These are phyloP conservation scores for Heliangelus exortis DNA, from an alignment of 2,797 vertebrate species.

Conservation along the genomic window DNA sequence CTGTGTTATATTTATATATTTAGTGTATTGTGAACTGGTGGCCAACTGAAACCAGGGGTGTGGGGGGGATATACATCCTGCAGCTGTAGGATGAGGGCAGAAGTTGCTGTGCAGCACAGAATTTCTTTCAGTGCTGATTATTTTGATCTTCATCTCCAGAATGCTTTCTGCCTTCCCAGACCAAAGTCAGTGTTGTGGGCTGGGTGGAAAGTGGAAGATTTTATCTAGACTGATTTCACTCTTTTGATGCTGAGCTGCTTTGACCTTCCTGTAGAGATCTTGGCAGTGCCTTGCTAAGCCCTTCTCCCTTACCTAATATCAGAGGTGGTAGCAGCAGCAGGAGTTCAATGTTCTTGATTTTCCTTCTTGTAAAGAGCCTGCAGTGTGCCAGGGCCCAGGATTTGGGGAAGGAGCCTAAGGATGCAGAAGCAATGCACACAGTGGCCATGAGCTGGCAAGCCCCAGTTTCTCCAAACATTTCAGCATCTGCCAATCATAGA, in stretches of 20 bases:
- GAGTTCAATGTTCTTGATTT: not conserved
- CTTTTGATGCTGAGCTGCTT: not conserved
- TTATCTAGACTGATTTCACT: not conserved
- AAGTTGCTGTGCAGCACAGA: not conserved
- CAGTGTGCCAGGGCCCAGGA: not conserved
- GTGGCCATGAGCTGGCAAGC: slow-evolving; percentile 23
- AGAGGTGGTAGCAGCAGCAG: not conserved
- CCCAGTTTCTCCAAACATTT: not conserved
- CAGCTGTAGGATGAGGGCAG: not conserved
- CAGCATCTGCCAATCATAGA: fast-evolving
- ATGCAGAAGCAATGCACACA: not conserved
- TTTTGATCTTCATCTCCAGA: slow-evolving; percentile 3
- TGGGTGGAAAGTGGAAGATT: not conserved
- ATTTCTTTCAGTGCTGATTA: not conserved
- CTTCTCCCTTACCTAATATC: not conserved
- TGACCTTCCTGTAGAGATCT: not conserved
- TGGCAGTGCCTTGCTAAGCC: not conserved
- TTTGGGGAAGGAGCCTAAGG: not conserved
- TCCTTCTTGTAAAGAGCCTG: slow-evolving; percentile 3
- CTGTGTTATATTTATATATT: not conserved
- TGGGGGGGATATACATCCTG: not conserved
- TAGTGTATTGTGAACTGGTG: not conserved
- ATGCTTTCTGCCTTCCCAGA: not conserved
- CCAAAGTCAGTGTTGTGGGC: not conserved
- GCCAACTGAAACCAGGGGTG: not conserved